Conservation (phyloP, 1,140 invertebrate genomes). For the Sycophaga agraensis region DNA sequence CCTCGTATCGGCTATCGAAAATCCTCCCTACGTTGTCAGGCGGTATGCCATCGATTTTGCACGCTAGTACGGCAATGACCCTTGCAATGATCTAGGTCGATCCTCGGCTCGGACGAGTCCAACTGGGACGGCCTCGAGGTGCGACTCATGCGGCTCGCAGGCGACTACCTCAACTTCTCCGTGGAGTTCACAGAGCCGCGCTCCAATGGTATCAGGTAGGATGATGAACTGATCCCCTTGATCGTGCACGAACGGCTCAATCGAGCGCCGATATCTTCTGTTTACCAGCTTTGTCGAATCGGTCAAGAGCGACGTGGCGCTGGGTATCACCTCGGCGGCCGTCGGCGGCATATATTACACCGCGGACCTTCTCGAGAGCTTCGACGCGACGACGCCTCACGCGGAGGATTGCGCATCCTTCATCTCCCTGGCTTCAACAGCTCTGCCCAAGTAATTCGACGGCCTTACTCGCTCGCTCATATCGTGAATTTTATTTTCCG, state of each 20-base stretch:
- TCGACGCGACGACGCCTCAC: constrained; percentile 65
- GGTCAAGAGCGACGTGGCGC: constrained; percentile 57
- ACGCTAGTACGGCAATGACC: too few species aligned
- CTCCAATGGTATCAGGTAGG: constrained; percentile 46
- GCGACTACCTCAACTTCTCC: constrained; percentile 67
- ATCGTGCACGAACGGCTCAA: too few species aligned
- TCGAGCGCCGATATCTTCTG: background rate
- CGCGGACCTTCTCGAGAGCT: constrained; percentile 53
- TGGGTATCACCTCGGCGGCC: constrained; percentile 62
- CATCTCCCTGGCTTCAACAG: constrained; percentile 71
- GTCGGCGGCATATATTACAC: constrained; percentile 70
- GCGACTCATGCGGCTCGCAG: constrained; percentile 63
- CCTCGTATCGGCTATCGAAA: constrained; percentile 64
- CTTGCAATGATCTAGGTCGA: background rate
- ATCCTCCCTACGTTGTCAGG: constrained; percentile 70
- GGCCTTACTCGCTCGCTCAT: too few species aligned
- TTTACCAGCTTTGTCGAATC: constrained; percentile 59
- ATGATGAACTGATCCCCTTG: too few species aligned
- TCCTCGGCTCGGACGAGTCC: constrained; percentile 52
- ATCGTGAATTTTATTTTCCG: background rate
- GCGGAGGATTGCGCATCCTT: constrained; percentile 73
- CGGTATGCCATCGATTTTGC: constrained; percentile 48
- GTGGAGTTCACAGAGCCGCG: constrained; percentile 65
- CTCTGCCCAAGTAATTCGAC: constrained; percentile 70
- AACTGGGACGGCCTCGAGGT: constrained; percentile 72